Base-by-base conservation (phyloP, 2,888 invertebrate species). In the Ectemnius cavifrons region DNA sequence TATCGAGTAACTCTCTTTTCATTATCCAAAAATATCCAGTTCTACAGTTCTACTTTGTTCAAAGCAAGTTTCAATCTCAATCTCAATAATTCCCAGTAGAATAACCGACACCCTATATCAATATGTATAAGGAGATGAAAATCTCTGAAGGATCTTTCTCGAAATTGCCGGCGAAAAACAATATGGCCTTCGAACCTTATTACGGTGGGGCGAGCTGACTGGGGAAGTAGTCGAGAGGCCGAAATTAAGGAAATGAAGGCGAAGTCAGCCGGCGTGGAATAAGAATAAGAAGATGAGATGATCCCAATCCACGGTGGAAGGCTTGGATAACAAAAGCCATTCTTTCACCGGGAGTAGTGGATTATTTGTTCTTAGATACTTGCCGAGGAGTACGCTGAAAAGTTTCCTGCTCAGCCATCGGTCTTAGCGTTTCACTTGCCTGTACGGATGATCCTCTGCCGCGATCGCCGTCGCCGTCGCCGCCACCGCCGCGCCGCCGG, bases 311-410 rank as follows among this genome's bases (percentile, higher is more conserved):
- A 37, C 52, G 37, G 8, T 16, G 16, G 11, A 13, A n/a, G 46
- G 52, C 20, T 16, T 16, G 28, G 3, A 49, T 46, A 28, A 63
- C 46, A 59, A 66, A 63, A 56, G 47, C 72, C 71, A 37, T 49
- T 67, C 60, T 49, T 67, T 47, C 16, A 6, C 14, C 23, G 60
- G 28, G 11, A 56, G 46, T 16, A 49, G 45, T 46, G 64, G 64
- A 75, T 75, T 61, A 75, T 75, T 73, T 73, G 49, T 61, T 63
- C 49, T 60, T 20, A 52, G 63, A 23, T 59, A 45, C 46, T 11
- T 6, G 37, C 5, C 28, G 61, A 45, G 16, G n/a, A 37, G 37
- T 37, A 37, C 16, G 52, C 52, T 16, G 52, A 52, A 52, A 52
- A 52, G n/a, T 52, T 52, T 52, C 52, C 52, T 52, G 52, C 52